Conservation (phyloP, 1,140 invertebrate species). For the Zaprionus gabonicus region DNA sequence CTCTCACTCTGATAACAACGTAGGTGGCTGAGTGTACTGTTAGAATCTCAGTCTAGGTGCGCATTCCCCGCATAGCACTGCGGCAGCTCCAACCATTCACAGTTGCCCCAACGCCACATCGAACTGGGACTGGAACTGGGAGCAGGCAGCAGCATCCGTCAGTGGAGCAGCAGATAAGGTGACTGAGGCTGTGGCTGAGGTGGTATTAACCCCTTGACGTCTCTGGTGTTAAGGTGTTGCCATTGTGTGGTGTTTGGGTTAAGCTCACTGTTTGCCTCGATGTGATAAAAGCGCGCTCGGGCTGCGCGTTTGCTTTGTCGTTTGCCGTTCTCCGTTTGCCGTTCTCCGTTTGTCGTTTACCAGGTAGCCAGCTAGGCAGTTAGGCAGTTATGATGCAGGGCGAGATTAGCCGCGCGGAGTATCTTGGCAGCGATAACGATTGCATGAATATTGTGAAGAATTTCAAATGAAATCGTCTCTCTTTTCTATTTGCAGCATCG, state of each 20-base stretch:
- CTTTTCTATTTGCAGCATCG: conserved; percentile 50
- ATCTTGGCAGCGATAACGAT: not conserved
- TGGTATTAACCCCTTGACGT: conserved; percentile 81
- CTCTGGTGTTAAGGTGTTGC: conserved; percentile 76
- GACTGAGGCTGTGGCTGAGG: conserved; percentile 19
- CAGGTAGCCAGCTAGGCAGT: conserved; percentile 47
- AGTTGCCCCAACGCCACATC: conserved; percentile 26
- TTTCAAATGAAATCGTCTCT: not conserved
- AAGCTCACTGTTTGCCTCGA: conserved; percentile 77
- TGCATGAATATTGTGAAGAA: not conserved
- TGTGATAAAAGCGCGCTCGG: conserved; percentile 60
- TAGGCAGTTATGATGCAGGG: conserved; percentile 9
- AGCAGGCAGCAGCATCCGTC: not conserved
- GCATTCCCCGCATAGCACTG: conserved; percentile 7
- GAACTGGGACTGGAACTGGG: not conserved
- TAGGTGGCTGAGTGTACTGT: conserved; percentile 31
- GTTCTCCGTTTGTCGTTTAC: conserved; percentile 34
- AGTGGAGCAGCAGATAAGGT: conserved; percentile 17
- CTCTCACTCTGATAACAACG: conserved; percentile 47
- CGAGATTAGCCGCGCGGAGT: conserved; percentile 5
- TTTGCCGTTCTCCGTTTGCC: not conserved
- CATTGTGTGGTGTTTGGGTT: conserved; percentile 81
- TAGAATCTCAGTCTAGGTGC: conserved; percentile 42
- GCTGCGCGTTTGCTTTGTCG: conserved; percentile 42
- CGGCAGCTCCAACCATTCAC: conserved; percentile 53